phyloP scores from a whole-genome alignment of 2,113 vertebrate genomes.

The Nothocercus julius region DNA sequence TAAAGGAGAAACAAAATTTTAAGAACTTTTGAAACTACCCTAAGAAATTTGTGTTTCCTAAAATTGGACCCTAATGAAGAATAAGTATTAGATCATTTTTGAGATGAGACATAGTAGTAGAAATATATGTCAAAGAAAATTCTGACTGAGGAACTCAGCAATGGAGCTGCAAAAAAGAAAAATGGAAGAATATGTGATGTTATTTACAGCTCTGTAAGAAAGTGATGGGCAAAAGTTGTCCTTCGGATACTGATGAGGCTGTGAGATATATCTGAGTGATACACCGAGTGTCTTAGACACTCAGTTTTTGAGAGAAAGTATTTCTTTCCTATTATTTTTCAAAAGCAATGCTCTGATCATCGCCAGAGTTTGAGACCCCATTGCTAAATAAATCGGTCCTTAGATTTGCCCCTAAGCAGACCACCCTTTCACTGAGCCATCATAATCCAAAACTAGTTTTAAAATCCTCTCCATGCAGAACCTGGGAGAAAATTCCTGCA shows the following conservation, averaged over 20 bases:
- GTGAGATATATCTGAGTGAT: not conserved
- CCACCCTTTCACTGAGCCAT: not conserved
- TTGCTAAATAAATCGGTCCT: not conserved
- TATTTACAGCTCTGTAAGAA: not conserved
- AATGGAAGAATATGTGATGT: not conserved
- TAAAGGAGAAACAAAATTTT: not conserved
- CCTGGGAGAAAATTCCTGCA: not conserved
- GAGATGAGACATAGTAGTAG: not conserved
- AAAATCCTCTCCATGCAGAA: not conserved
- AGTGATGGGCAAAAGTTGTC: not conserved
- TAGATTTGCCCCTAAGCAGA: not conserved
- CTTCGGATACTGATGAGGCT: not conserved
- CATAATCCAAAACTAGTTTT: not conserved
- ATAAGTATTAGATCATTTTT: rapidly evolving
- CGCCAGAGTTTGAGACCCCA: not conserved
- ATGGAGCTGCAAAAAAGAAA: not conserved
- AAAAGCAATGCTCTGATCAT: not conserved
- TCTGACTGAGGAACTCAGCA: not conserved
- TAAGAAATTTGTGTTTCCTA: rapidly evolving
- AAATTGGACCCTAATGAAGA: not conserved
- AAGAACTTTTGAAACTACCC: rapidly evolving
- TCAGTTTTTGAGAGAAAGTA: not conserved
- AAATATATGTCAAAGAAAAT: not conserved
- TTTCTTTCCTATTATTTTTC: not conserved
- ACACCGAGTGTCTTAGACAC: not conserved